A percentile compares a stretch with the other conserved stretches of the same genome.
These are phyloP conservation scores for Macaca nemestrina DNA, from an alignment of 2,113 vertebrate genomes.

Conservation along the genomic window DNA sequence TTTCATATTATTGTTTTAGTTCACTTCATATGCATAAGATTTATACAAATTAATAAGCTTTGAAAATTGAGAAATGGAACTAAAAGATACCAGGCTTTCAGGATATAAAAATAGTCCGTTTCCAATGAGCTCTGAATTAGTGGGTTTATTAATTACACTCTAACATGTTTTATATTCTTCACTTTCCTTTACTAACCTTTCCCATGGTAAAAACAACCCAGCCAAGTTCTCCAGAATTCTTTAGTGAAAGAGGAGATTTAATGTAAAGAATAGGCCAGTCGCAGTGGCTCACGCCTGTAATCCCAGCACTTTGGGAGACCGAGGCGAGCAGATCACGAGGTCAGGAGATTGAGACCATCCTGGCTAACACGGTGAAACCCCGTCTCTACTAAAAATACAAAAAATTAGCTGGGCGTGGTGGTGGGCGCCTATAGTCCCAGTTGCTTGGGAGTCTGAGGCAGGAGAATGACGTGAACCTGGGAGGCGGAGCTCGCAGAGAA, in stretches of 20 bases:
- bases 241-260: conserved; percentile 1
- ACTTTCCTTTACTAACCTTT: neutral
- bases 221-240: neutral
- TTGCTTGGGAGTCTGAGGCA: too few relatives aligned
- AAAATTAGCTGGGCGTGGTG: too few relatives aligned
- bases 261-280: neutral
- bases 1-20: conserved; percentile 21
- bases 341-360: too few relatives aligned
- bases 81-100: neutral
- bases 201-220: neutral
- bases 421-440: too few relatives aligned
- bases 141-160: neutral
- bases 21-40: neutral
- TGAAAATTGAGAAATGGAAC: neutral
- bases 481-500: too few relatives aligned
- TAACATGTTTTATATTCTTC: neutral
- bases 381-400: too few relatives aligned
- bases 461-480: too few relatives aligned
- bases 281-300: too few relatives aligned
- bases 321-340: rapidly evolving
- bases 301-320: too few relatives aligned
- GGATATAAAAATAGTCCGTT: neutral
- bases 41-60: conserved; percentile 18
- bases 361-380: too few relatives aligned
- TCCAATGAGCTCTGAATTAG: neutral